Conservation (phyloP, 2,113 vertebrate genomes). For the Dolichotis patagonum region DNA sequence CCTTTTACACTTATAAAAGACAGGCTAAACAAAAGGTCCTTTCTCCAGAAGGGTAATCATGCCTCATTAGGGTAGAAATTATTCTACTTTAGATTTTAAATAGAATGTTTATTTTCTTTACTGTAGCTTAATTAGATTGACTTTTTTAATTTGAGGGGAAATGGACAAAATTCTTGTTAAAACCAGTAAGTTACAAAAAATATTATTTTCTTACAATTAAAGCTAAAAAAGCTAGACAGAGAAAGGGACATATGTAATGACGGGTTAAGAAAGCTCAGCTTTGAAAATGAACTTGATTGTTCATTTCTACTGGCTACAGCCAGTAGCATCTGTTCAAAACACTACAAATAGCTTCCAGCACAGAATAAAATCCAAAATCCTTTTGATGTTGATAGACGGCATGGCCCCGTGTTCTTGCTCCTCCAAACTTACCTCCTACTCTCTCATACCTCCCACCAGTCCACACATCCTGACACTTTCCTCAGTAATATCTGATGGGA, state of each 20-base stretch:
- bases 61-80: not conserved
- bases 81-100: not conserved
- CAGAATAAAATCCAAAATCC: not conserved
- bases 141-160: not conserved
- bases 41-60: not conserved
- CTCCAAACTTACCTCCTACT: not conserved
- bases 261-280: not conserved
- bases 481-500: not conserved
- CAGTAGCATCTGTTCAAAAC: not conserved
- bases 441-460: not conserved
- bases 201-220: not conserved
- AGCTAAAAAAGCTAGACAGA: not conserved
- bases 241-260: fast-evolving
- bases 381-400: not conserved
- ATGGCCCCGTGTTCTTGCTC: not conserved
- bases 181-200: not conserved
- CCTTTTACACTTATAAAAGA: not conserved
- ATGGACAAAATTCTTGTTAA: not conserved
- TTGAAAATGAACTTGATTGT: not conserved
- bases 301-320: too few relatives aligned
- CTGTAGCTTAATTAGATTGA: not conserved
- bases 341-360: not conserved
- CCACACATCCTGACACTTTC: not conserved
- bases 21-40: not conserved
- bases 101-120: not conserved